Conservation (phyloP, 2,797 vertebrate genomes). For the Astyanax mexicanus region DNA sequence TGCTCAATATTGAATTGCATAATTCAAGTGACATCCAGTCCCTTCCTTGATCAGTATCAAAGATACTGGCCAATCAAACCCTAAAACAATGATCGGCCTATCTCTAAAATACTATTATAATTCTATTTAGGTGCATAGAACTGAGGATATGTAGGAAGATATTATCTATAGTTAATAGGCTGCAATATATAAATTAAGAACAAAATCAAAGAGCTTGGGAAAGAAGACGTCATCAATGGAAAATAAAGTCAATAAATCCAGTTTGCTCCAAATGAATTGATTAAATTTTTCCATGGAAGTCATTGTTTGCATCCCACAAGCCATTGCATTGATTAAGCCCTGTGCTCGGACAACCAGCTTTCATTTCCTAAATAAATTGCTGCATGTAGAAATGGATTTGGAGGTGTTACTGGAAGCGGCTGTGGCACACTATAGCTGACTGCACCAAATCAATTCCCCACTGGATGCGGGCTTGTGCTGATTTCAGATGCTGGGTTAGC, state of each 20-base stretch:
- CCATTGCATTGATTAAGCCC: not conserved
- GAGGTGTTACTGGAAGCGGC: not conserved
- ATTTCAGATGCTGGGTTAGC: slow-evolving; percentile 57
- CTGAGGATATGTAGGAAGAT: no score
- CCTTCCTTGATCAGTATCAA: no score
- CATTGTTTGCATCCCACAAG: not conserved
- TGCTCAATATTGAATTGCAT: no score
- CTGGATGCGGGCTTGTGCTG: slow-evolving; percentile 43
- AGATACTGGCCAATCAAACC: no score
- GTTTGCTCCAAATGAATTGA: slow-evolving; percentile 31
- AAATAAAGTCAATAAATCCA: slow-evolving; percentile 36
- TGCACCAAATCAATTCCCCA: slow-evolving; percentile 54
- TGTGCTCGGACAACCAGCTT: not conserved
- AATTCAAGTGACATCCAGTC: no score
- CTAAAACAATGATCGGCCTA: no score
- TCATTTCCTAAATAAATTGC: not conserved
- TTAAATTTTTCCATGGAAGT: slow-evolving; percentile 39
- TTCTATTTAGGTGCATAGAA: no score
- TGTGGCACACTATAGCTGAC: slow-evolving; percentile 31
- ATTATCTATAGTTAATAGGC: no score
- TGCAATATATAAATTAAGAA: no score
- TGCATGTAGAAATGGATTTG: slow-evolving; percentile 5
- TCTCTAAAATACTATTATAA: no score
- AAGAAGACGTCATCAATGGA: no score
- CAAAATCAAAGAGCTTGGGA: no score